phyloP scores from a whole-genome alignment of 1,140 invertebrate species.

The Galleria mellonella region DNA sequence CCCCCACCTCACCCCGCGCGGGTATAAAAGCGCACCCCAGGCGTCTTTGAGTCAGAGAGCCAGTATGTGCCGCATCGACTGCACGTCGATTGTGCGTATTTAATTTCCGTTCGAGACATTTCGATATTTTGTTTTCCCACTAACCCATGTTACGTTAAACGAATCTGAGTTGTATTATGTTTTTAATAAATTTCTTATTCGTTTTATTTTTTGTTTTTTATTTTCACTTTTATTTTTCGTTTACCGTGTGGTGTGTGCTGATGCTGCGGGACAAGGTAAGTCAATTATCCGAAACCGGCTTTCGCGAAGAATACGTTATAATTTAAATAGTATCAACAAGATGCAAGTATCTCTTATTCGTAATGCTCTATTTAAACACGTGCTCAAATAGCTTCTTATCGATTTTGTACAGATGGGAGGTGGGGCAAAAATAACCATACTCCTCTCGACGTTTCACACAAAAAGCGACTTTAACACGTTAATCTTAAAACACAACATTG shows the following conservation, averaged over 20 bases:
- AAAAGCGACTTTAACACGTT: slow-evolving; percentile 20
- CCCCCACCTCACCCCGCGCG: slow-evolving; percentile 30
- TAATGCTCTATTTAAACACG: slow-evolving; percentile 25
- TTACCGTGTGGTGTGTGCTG: slow-evolving; percentile 11
- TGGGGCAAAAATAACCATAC: slow-evolving; percentile 38
- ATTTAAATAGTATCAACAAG: neutral
- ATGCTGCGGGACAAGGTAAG: slow-evolving; percentile 16
- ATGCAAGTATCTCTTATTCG: slow-evolving; percentile 1
- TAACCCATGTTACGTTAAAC: slow-evolving; percentile 7
- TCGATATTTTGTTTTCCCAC: slow-evolving; percentile 26
- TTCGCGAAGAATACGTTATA: too few relatives aligned
- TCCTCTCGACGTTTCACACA: slow-evolving; percentile 9
- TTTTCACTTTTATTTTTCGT: slow-evolving; percentile 9
- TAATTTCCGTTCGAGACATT: slow-evolving; percentile 28
- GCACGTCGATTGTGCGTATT: slow-evolving; percentile 29
- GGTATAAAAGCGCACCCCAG: slow-evolving; percentile 52
- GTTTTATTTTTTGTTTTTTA: slow-evolving; percentile 15
- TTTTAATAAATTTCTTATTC: slow-evolving; percentile 15
- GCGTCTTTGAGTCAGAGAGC: slow-evolving; percentile 39
- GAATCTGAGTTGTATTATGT: slow-evolving; percentile 22
- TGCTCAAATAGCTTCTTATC: slow-evolving; percentile 32
- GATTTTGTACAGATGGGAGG: slow-evolving; percentile 39
- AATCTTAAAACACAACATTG: slow-evolving; percentile 19
- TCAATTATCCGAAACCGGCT: neutral
- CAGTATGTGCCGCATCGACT: slow-evolving; percentile 34